phyloP scores from a whole-genome alignment of 2,113 vertebrate genomes.

The Proterorhinus semilunaris region DNA sequence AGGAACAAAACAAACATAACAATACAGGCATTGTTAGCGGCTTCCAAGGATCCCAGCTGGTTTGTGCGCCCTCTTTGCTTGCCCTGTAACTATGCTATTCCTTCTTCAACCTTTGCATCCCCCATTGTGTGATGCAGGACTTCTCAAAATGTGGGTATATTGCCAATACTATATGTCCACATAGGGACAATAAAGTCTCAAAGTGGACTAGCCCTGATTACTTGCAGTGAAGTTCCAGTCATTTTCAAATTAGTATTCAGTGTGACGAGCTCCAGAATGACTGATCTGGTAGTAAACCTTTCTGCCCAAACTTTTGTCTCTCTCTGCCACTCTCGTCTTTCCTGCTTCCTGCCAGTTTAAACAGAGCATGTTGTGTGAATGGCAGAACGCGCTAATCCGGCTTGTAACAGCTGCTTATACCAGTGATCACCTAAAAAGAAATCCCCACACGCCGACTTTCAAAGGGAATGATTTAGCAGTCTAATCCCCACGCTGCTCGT shows the following conservation, averaged over 20 bases:
- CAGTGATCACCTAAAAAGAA: slow-evolving; percentile 67
- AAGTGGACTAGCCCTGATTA: too few species aligned
- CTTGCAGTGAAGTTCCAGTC: too few species aligned
- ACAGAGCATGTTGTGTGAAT: slow-evolving; percentile 54
- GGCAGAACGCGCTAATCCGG: slow-evolving; percentile 66
- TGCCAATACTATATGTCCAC: too few species aligned
- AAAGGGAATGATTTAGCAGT: slow-evolving; percentile 54
- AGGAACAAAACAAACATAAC: slow-evolving; percentile 29
- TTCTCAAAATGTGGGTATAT: not conserved
- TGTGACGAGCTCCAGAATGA: not conserved
- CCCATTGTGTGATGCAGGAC: not conserved
- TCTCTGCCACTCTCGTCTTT: slow-evolving; percentile 17
- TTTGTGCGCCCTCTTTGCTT: slow-evolving; percentile 10
- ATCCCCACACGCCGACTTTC: slow-evolving; percentile 52
- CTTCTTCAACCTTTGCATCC: slow-evolving; percentile 11
- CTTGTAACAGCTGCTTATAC: slow-evolving; percentile 65
- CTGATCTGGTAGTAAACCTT: not conserved
- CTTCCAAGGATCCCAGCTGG: slow-evolving; percentile 25
- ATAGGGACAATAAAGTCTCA: too few species aligned
- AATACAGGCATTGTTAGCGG: slow-evolving; percentile 35
- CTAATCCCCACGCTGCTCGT: slow-evolving; percentile 58
- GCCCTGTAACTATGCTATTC: not conserved
- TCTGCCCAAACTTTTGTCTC: slow-evolving; percentile 33
- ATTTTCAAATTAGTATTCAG: not conserved
- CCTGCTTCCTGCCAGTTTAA: slow-evolving; percentile 48